Evolutionary conservation across 2,888 invertebrate genomes (phyloP).

Genomic region (Folsomia candida): DNA sequence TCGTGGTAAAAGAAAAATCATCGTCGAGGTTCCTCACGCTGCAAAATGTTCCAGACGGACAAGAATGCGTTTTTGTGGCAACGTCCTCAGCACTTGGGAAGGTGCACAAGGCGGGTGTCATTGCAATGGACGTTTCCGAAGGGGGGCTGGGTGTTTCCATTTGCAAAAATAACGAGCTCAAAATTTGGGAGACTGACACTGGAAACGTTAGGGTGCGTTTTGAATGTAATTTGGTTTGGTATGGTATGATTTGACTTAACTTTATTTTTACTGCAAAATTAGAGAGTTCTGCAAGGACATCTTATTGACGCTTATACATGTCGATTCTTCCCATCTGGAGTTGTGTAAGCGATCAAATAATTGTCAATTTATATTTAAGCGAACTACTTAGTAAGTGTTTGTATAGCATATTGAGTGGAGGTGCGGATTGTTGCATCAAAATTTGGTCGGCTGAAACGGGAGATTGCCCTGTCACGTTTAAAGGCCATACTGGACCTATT

Average conservation of each 20-base stretch:
- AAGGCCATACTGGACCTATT: slow-evolving; percentile 66
- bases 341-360: slow-evolving; percentile 52
- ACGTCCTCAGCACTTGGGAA: slow-evolving; percentile 56
- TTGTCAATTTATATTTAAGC: too few species aligned
- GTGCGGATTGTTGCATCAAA: slow-evolving; percentile 67
- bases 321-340: slow-evolving; percentile 69
- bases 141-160: slow-evolving; percentile 65
- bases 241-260: not conserved
- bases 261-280: slow-evolving; percentile 50
- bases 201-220: slow-evolving; percentile 58
- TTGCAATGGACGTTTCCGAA: slow-evolving; percentile 62
- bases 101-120: slow-evolving; percentile 58
- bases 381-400: not conserved
- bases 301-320: slow-evolving; percentile 67
- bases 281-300: slow-evolving; percentile 63
- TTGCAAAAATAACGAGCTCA: slow-evolving; percentile 61
- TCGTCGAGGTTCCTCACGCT: slow-evolving; percentile 55
- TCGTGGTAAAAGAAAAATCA: slow-evolving; percentile 17
- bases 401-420: slow-evolving; percentile 63
- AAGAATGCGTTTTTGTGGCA: slow-evolving; percentile 59
- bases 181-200: slow-evolving; percentile 65
- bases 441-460: slow-evolving; percentile 71
- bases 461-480: slow-evolving; percentile 65
- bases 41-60: slow-evolving; percentile 53
- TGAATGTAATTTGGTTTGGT: slow-evolving; percentile 9